Percentiles rank a stretch among this genome's conserved stretches.
These are phyloP conservation scores for Masnerella sp. DNA, from an alignment of 2,888 invertebrate species.

Conservation along the genomic window DNA sequence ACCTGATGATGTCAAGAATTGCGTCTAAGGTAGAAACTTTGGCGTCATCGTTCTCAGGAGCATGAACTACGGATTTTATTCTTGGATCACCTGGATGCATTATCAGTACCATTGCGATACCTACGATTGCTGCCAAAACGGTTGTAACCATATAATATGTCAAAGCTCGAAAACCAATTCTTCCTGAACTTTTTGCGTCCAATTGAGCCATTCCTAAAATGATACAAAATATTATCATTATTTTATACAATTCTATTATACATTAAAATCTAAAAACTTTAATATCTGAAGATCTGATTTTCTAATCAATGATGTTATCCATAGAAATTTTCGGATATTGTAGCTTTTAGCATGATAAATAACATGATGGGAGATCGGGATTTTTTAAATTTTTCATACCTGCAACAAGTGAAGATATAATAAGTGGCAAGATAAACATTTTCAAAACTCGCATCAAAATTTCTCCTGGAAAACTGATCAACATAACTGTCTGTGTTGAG, in stretches of 20 bases:
- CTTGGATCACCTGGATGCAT: conserved; percentile 83
- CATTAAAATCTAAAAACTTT: too few species aligned
- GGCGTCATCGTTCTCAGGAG: conserved; percentile 61
- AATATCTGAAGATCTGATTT: too few species aligned
- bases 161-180: conserved; percentile 82
- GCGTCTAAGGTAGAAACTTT: conserved; percentile 80
- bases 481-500: conserved; percentile 79
- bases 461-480: conserved; percentile 84
- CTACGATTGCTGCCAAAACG: conserved; percentile 82
- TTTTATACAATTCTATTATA: too few species aligned
- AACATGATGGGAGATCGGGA: too few species aligned
- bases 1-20: conserved; percentile 81
- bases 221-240: too few species aligned
- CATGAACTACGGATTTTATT: conserved; percentile 71
- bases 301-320: too few species aligned
- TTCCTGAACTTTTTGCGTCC: conserved; percentile 82
- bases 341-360: too few species aligned
- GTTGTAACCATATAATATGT: conserved; percentile 83
- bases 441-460: conserved; percentile 84
- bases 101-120: conserved; percentile 81
- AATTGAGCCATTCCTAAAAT: conserved; percentile 81
- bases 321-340: too few species aligned
- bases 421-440: conserved; percentile 84
- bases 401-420: conserved; percentile 82
- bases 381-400: too few species aligned